Base-by-base conservation (phyloP, 2,797 vertebrate genomes). In the Dicrostonyx torquatus region DNA sequence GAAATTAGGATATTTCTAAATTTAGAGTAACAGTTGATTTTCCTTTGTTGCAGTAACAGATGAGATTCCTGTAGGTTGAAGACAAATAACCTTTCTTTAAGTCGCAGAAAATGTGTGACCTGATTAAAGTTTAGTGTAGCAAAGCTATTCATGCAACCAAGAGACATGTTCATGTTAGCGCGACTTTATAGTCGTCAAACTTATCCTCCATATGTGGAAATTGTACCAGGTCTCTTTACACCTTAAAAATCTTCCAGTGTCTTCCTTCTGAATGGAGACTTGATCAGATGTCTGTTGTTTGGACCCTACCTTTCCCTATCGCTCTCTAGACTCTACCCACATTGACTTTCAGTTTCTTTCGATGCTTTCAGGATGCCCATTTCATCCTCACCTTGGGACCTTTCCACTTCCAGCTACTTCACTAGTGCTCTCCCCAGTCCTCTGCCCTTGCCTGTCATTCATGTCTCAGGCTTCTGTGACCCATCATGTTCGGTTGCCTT, bases 71-170 rank as follows among this genome's bases (percentile, higher is more conserved):
- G 43, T 66, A n/a, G 18, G 43, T n/a, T 66, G 31, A 48, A 66
- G 43, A n/a, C 11, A 13, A 34, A 22, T 34, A 45, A 64, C 1
- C 37, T 26, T 89, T 73, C 11, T 60, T 87, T 60, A 91, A n/a
- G 13, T 43, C 6, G 89, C 37, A 64, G 45, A 77, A 82, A 87
- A 75, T 83, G 31, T 55, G 26, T 78, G 24, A 24, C 22, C 62
- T 62, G 29, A 80, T 93, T 55, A 37, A 93, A 73, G 13, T 82
- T 94, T 78, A 93, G 22, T 87, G 94, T 85, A 58, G 48, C 31
- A 92, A 82, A 88, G 18, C 17, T 88, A 18, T 62, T 96, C 75
- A 31, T 55, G 64, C 6, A n/a, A 72, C 58, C 10, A 79, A 53
- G 64, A 77, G 83, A 79, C 13, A 72, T 75, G 20, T 40, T 31